Conservation (phyloP, 92 coral and sea anemone species). For the Pocillopora meandrina region DNA sequence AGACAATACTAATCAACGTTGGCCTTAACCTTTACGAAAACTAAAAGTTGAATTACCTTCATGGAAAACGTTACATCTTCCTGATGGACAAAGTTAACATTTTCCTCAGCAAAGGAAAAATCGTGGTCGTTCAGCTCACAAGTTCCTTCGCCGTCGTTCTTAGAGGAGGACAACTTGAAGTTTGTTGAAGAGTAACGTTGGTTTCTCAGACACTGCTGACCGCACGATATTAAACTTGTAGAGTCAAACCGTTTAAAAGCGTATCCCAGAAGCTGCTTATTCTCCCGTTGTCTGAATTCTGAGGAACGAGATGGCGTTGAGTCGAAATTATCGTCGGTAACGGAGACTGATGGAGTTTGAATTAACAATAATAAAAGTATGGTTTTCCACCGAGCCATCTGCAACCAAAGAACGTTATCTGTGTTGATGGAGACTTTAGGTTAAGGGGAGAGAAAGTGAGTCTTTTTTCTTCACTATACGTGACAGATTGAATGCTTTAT, state of each 20-base stretch:
- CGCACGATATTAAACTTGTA: not conserved
- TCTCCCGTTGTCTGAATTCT: not conserved
- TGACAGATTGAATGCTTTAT: too few species aligned
- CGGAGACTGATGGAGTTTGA: not conserved
- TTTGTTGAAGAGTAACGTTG: not conserved
- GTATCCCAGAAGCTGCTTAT: not conserved
- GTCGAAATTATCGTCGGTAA: not conserved
- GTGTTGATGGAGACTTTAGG: too few species aligned
- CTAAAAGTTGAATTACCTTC: too few species aligned
- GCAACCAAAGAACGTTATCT: too few species aligned
- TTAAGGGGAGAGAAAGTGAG: too few species aligned
- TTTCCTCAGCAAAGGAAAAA: not conserved
- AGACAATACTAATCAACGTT: too few species aligned
- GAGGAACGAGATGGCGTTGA: not conserved
- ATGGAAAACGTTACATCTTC: too few species aligned
- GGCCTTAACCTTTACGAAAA: too few species aligned
- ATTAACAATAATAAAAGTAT: not conserved
- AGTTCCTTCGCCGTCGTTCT: slow-evolving; percentile 3
- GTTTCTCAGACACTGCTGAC: not conserved
- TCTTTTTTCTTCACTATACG: too few species aligned
- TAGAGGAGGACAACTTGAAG: not conserved
- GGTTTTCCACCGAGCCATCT: not conserved
- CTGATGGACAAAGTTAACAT: not conserved
- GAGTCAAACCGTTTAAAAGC: not conserved
- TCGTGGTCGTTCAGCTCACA: slow-evolving; percentile 10